phyloP scores from a whole-genome alignment of 2,797 vertebrate genomes.

The Hypotaenidia philippensis region DNA sequence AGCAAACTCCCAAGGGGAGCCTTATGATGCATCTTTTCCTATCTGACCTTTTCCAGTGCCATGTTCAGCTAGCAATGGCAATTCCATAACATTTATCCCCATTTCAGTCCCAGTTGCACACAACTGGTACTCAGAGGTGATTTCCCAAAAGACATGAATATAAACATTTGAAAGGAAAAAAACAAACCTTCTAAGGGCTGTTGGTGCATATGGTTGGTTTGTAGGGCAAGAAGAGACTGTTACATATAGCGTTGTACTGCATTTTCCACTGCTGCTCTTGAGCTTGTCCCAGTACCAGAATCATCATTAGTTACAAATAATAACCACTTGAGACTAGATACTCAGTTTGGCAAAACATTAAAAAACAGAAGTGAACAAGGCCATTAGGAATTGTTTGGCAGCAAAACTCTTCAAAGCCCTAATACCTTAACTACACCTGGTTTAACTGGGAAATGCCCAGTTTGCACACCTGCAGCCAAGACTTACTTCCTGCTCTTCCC shows the following conservation, averaged over 20 bases:
- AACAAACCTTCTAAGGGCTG: not conserved
- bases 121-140: not conserved
- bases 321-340: not conserved
- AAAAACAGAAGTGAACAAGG: conserved; percentile 11
- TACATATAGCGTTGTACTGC: not conserved
- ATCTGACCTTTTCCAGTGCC: not conserved
- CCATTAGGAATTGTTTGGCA: not conserved
- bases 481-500: not conserved
- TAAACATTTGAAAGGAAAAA: not conserved
- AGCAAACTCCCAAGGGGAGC: not conserved
- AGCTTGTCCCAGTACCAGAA: not conserved
- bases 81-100: not conserved
- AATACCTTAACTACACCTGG: not conserved
- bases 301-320: not conserved
- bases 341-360: conserved; percentile 12
- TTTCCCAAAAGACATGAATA: not conserved
- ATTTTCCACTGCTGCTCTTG: not conserved
- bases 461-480: not conserved
- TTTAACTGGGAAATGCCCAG: conserved; percentile 17
- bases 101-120: not conserved
- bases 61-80: not conserved
- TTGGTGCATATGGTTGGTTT: not conserved
- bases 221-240: not conserved
- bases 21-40: not conserved
- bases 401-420: not conserved